phyloP scores from a whole-genome alignment of 1,140 invertebrate genomes.

The Bombus superbus region DNA sequence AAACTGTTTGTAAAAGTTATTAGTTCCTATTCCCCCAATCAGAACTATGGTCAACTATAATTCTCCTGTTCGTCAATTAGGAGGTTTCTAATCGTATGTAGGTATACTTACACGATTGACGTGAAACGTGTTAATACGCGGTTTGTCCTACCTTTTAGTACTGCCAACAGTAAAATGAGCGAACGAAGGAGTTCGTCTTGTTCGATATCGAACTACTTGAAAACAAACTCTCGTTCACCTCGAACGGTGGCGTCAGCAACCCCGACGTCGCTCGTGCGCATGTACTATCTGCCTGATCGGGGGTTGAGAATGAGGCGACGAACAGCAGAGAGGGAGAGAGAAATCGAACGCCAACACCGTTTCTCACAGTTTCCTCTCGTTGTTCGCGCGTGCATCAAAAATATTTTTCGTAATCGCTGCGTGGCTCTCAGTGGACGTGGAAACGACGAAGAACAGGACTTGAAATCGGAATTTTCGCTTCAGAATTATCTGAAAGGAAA shows the following conservation, averaged over 20 bases:
- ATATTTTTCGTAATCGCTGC: slow-evolving; percentile 13
- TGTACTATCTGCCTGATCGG: slow-evolving; percentile 8
- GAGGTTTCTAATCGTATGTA: too few species aligned
- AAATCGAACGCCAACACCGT: slow-evolving; percentile 63
- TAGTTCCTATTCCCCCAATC: too few species aligned
- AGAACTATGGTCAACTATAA: too few species aligned
- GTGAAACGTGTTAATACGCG: too few species aligned
- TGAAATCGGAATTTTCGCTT: neutral
- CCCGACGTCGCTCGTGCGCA: slow-evolving; percentile 30
- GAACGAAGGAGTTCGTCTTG: neutral
- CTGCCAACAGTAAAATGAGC: too few species aligned
- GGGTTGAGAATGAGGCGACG: neutral
- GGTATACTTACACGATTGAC: too few species aligned
- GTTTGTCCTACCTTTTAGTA: too few species aligned
- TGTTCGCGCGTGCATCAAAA: slow-evolving; percentile 49
- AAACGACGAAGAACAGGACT: neutral
- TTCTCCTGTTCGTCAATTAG: too few species aligned
- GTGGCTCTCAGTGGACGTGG: neutral
- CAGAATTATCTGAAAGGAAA: too few species aligned
- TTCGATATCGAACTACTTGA: slow-evolving; percentile 15
- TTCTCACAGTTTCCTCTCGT: slow-evolving; percentile 60
- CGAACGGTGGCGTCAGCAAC: slow-evolving; percentile 48
- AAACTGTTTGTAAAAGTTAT: too few species aligned
- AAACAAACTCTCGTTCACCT: slow-evolving; percentile 31
- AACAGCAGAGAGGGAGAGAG: slow-evolving; percentile 14